Base-by-base conservation (phyloP, 2,113 vertebrate genomes). In the Astatotilapia flaviijosephi region DNA sequence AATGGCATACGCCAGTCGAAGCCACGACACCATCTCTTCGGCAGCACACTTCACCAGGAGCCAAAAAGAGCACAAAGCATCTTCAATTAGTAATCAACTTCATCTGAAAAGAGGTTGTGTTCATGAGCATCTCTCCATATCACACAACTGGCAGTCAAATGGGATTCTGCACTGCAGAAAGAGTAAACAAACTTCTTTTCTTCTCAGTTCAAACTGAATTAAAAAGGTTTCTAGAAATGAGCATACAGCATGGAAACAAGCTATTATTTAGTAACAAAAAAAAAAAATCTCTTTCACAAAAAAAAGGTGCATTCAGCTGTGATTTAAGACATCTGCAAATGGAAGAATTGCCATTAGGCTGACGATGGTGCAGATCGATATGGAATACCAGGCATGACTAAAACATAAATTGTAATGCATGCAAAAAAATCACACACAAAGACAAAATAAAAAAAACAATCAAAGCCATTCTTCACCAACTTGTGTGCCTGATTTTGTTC, bases 151-250 rank as follows among this genome's bases (percentile, higher is more conserved):
- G 86, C 91, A 92, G 92, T 92, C 82, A 91, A 92, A 91, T 82
- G 88, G 83, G 84, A 93, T 94, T 94, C 94, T 91, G 93, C 92
- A 68, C 91, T 89, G 93, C 93, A 94, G 94, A 95, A 95, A 85
- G 81, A 87, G 89, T 91, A 93, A 93, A 93, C 90, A 90, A 83
- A 91, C 62, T 54, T 83, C 15, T 83, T 45, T 79, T 87, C n/a
- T 77, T 83, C 51, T 94, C 85, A 86, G 33, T 89, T 90, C 80
- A 84, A 89, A 91, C 40, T 90, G 79, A 95, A 93, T 89, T 37
- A 37, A 80, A 91, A 65, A 70, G 70, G 21, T 26, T 79, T 60
- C 42, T 49, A 85, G 75, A 86, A 83, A 68, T 37, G 33, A 89
- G 77, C 56, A 40, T 83, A 89, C 79, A 86, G 88, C 83, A 87